A percentile compares a stretch with the other conserved stretches of the same genome.
phyloP scores from a whole-genome alignment of 1,140 invertebrate genomes.

The Mylabris phalerata region DNA sequence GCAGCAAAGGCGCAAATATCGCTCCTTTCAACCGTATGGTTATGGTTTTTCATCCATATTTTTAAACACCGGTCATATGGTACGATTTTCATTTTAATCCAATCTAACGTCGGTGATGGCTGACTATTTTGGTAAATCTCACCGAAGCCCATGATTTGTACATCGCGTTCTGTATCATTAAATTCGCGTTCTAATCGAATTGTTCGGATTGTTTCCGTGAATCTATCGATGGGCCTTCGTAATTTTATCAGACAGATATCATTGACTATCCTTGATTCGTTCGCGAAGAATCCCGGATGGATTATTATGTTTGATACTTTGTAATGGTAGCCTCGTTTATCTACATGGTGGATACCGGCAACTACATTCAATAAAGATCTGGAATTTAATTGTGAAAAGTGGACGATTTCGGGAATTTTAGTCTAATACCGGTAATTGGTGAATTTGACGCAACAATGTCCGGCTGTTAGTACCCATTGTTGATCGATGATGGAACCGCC shows the following conservation, averaged over 20 bases:
- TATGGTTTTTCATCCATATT: background rate
- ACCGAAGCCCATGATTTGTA: slow-evolving; percentile 47
- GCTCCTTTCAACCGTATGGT: background rate
- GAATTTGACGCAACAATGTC: slow-evolving; percentile 47
- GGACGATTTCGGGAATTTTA: no score
- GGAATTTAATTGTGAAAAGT: background rate
- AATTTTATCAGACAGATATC: background rate
- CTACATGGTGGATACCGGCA: slow-evolving; percentile 42
- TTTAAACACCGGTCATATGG: background rate
- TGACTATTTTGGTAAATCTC: slow-evolving; percentile 30
- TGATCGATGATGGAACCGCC: slow-evolving; percentile 50
- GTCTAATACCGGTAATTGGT: background rate
- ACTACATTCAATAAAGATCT: slow-evolving; percentile 28
- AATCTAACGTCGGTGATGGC: slow-evolving; percentile 41
- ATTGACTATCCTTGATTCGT: slow-evolving; percentile 14
- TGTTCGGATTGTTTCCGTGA: no score
- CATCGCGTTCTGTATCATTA: slow-evolving; percentile 9
- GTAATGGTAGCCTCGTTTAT: slow-evolving; percentile 37
- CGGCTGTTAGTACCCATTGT: slow-evolving; percentile 53
- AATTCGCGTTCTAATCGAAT: no score
- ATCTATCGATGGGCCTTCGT: no score
- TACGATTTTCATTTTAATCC: slow-evolving; percentile 41
- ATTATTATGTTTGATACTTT: slow-evolving; percentile 36
- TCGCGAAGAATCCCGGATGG: slow-evolving; percentile 38
- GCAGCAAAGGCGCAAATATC: slow-evolving; percentile 51